These are phyloP conservation scores for Morpho helenor DNA, from an alignment of 2,888 invertebrate species.

Conservation along the genomic window DNA sequence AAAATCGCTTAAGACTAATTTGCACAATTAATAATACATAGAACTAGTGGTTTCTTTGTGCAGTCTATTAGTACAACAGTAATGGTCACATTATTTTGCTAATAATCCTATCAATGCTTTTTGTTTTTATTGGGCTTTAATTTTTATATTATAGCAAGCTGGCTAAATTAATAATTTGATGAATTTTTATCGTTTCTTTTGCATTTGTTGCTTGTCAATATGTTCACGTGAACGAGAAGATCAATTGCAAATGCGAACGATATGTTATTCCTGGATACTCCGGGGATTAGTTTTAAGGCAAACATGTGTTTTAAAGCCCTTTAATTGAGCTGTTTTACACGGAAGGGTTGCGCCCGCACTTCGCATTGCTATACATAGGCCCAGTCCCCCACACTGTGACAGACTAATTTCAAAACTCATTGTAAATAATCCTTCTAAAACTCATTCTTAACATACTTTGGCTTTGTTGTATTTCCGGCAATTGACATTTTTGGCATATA, in stretches of 20 bases:
- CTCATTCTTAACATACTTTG: conserved; percentile 48
- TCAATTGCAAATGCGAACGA: conserved; percentile 51
- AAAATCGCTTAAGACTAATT: no score
- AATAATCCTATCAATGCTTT: no score
- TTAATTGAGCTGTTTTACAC: conserved; percentile 70
- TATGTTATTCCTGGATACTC: conserved; percentile 51
- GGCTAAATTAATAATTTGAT: no score
- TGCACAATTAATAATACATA: no score
- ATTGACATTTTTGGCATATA: conserved; percentile 49
- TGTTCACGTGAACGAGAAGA: conserved; percentile 29
- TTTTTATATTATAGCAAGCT: no score
- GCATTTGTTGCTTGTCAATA: no score
- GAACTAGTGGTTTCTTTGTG: no score
- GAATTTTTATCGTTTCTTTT: no score
- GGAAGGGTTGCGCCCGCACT: conserved; percentile 65
- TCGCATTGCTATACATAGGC: conserved; percentile 65
- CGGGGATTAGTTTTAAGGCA: conserved; percentile 58
- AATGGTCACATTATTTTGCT: no score
- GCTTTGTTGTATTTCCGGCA: conserved; percentile 63
- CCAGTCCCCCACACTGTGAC: conserved; percentile 41
- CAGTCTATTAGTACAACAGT: no score
- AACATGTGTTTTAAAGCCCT: conserved; percentile 70
- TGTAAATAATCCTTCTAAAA: conserved; percentile 57
- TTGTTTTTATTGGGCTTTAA: no score
- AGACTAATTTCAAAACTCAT: conserved; percentile 46